Evolutionary conservation across 1,140 invertebrate species (phyloP), one percentile per base, ranked within the genome.

Genomic region (Scaptomyza montana): DNA sequence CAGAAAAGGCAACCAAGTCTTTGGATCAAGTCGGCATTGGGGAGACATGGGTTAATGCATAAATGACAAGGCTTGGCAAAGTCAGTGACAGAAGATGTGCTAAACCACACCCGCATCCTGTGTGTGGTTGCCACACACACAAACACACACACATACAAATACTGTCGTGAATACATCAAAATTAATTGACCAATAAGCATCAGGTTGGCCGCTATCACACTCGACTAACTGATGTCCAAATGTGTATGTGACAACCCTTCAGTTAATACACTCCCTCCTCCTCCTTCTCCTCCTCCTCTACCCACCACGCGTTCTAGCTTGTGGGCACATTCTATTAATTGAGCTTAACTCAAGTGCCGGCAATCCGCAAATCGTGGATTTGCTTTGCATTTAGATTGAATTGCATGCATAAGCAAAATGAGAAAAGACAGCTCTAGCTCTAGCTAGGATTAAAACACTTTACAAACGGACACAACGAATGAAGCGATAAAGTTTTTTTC

Each of bases 381-480:
- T 64, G 54, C 9, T 30, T 55, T 77, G 80, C 72, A 84, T 79
- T 69, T 84, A 73, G 71, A 84, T 84, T 80, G 65, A 67, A 80
- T 80, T 70, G 72, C 63, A 61, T 61, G 69, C 64, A 60, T 50
- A 61, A 74, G 50, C 59, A 60, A 36, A 19, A 41, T 7, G 9
- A 13, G 16, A 13, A 41, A 25, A 49, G 5, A 25, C 77, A 79
- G 69, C 55, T 64, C 30, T 46, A 62, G 16, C 25, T 39, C 21
- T 25, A 39, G 36, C 36, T 10, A 43, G 39, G 33, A 36, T 36
- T 36, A 43, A n/a, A 43, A 8, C 39, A 43, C 12, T 43, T 43
- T 9, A 36, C 33, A 43, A 43, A 43, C 12, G 8, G 39, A 43
- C 39, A n/a, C 2, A 36, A 2, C 33, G 33, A 43, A 2, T 43